phyloP scores from a whole-genome alignment of 2,113 vertebrate species.

The Chunga burmeisteri region DNA sequence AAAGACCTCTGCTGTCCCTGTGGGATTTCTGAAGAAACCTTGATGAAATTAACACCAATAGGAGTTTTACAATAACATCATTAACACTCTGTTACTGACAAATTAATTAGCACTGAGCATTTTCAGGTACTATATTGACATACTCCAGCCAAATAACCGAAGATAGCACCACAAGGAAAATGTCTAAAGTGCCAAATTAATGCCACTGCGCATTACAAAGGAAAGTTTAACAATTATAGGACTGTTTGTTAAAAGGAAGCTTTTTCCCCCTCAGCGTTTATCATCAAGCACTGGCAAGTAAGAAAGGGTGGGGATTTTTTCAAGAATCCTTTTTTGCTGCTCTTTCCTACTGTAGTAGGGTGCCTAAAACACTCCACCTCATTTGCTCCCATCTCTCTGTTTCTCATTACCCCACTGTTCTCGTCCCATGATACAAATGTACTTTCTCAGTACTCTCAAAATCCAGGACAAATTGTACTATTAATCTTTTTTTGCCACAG shows the following conservation, averaged over 20 bases:
- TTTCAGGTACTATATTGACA: background rate
- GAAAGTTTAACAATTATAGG: background rate
- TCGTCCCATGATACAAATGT: background rate
- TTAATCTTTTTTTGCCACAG: background rate
- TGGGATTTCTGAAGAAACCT: background rate
- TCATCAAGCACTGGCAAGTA: background rate
- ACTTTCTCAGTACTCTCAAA: background rate
- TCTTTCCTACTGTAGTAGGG: background rate
- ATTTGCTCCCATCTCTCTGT: background rate
- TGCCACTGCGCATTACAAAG: background rate
- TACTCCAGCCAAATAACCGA: background rate
- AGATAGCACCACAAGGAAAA: background rate
- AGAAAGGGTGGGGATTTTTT: accelerated
- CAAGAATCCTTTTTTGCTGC: background rate
- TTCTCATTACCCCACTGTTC: background rate
- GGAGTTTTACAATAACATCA: background rate
- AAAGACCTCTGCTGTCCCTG: background rate
- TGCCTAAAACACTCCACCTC: background rate
- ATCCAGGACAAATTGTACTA: background rate
- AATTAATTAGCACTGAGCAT: background rate
- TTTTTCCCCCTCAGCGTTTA: background rate
- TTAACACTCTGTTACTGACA: background rate
- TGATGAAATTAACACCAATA: background rate
- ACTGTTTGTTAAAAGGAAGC: background rate
- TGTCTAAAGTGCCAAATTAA: background rate